Evolutionary conservation across 2,113 vertebrate species (phyloP).

Genomic region (Scomber colias): DNA sequence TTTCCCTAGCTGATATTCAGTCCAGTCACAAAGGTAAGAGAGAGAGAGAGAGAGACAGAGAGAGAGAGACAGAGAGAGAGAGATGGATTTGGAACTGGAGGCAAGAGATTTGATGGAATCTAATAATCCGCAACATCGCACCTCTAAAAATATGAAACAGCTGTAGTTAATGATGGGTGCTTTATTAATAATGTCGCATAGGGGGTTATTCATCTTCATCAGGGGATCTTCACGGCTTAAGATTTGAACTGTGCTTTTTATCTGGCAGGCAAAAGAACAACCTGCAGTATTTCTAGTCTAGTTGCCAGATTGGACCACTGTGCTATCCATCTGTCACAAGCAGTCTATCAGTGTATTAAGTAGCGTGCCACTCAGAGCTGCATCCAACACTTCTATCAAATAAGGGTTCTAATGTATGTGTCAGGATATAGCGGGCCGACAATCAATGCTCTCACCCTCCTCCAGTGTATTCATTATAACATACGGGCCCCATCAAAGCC

Average conservation of each 20-base stretch:
- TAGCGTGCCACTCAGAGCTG: conserved; percentile 40
- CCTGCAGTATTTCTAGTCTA: conserved; percentile 46
- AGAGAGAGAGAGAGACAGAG: neutral
- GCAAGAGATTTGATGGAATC: conserved; percentile 47
- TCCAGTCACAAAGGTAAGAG: conserved; percentile 21
- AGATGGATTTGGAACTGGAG: conserved; percentile 25
- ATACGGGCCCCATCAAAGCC: conserved; percentile 23
- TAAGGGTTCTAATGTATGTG: conserved; percentile 34
- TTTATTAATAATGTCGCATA: conserved; percentile 38
- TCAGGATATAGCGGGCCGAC: conserved; percentile 18
- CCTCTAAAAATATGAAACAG: conserved; percentile 18
- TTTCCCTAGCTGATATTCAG: conserved; percentile 33
- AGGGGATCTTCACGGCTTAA: conserved; percentile 2
- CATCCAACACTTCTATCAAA: conserved; percentile 38
- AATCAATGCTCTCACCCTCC: conserved; percentile 20
- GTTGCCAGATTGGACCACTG: conserved; percentile 60
- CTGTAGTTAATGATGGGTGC: conserved; percentile 37
- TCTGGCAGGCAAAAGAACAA: conserved; percentile 43
- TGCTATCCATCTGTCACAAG: conserved; percentile 53
- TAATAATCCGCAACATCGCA: conserved; percentile 39
- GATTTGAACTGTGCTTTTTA: neutral
- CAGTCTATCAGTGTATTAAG: conserved; percentile 58
- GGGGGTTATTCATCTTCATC: conserved; percentile 19
- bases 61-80: neutral
- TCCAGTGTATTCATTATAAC: conserved; percentile 29